phyloP scores from a whole-genome alignment of 2,797 vertebrate genomes.

The Enteromius argenteus region DNA sequence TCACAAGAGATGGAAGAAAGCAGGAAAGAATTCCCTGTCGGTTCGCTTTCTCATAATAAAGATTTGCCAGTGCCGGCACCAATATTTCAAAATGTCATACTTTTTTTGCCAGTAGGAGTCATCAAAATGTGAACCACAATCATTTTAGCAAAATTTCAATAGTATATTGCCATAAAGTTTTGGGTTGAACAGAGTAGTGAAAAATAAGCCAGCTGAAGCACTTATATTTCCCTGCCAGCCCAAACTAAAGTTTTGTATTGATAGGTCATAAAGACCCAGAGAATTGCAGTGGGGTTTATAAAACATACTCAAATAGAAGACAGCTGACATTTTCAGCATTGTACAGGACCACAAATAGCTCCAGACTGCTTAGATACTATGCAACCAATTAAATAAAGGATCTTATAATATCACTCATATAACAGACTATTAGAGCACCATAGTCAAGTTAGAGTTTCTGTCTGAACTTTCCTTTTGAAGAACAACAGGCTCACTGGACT shows the following conservation, averaged over 20 bases:
- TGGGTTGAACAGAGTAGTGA: background rate
- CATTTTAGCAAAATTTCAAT: background rate
- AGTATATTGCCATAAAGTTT: background rate
- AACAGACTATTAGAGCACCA: constrained; percentile 69
- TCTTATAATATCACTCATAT: constrained; percentile 65
- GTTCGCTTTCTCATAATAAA: background rate
- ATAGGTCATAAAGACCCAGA: constrained; percentile 57
- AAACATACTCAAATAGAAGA: constrained; percentile 72
- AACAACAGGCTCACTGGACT: constrained; percentile 36
- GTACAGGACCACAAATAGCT: constrained; percentile 82
- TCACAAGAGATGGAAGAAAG: constrained; percentile 18
- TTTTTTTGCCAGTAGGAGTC: background rate
- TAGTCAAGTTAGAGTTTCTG: constrained; percentile 69
- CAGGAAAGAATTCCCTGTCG: background rate
- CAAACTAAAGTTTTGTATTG: constrained; percentile 34
- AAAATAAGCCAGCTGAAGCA: background rate
- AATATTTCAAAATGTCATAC: background rate
- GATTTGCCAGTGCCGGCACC: background rate
- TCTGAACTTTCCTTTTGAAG: constrained; percentile 57
- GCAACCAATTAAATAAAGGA: constrained; percentile 79
- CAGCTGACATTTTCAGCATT: constrained; percentile 86
- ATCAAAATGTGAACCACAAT: background rate
- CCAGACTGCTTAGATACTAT: constrained; percentile 70
- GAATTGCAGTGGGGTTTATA: constrained; percentile 72
- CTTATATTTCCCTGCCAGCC: background rate